Evolutionary conservation across 2,888 invertebrate species (phyloP).

Genomic region (Watsonalla binaria): DNA sequence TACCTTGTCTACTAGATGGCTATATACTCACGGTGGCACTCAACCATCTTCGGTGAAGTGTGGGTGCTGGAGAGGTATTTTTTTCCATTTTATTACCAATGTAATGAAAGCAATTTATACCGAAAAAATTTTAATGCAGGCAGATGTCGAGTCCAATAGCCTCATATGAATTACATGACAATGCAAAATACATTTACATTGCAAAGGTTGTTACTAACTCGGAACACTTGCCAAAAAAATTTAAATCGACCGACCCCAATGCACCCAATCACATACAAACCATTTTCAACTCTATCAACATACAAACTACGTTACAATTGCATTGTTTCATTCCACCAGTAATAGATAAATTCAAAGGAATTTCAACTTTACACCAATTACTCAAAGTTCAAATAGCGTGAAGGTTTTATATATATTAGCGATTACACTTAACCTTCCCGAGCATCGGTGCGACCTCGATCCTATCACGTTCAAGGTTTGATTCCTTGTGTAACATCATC

Average conservation of each 20-base stretch:
- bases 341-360: neutral
- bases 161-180: neutral
- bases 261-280: neutral
- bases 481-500: conserved; percentile 16
- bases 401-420: conserved; percentile 7
- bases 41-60: no score
- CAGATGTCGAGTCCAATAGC: neutral
- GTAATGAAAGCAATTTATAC: no score
- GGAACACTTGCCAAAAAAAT: neutral
- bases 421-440: conserved; percentile 49
- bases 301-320: neutral
- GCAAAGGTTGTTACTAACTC: neutral
- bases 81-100: no score
- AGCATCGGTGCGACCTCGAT: conserved; percentile 51
- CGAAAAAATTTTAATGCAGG: neutral
- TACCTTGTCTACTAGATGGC: no score
- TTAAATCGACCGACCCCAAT: neutral
- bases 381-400: conserved; percentile 8
- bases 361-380: conserved; percentile 1
- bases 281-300: neutral
- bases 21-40: no score
- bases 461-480: conserved; percentile 69
- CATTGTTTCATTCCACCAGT: neutral
- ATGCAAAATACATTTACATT: neutral
- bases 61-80: no score